phyloP scores from a whole-genome alignment of 1,140 invertebrate species.

The Solenopsis fugax region DNA sequence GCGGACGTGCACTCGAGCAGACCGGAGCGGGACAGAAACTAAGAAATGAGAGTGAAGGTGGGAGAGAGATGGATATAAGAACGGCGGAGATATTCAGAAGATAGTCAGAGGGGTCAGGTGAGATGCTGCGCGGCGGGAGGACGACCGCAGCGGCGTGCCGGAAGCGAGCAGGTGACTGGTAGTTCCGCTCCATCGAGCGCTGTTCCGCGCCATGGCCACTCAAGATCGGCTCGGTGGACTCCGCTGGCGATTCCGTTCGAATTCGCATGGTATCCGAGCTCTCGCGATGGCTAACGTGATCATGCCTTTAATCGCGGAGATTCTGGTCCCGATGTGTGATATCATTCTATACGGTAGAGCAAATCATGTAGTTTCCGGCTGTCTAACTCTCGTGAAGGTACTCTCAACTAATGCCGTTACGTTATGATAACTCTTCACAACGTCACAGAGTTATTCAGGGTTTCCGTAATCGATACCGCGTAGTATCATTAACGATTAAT shows the following conservation, averaged over 20 bases:
- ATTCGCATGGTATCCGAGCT: constrained; percentile 66
- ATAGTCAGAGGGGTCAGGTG: constrained; percentile 70
- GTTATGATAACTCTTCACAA: constrained; percentile 17
- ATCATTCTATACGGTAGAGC: neutral
- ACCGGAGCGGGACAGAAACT: constrained; percentile 53
- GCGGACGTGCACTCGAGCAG: constrained; percentile 43
- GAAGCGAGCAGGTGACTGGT: constrained; percentile 87
- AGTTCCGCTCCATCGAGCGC: constrained; percentile 86
- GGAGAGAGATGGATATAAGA: constrained; percentile 32
- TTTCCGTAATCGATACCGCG: constrained; percentile 1
- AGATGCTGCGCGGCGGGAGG: constrained; percentile 66
- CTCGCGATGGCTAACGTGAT: constrained; percentile 38
- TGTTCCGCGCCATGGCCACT: constrained; percentile 85
- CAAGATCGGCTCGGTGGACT: constrained; percentile 82
- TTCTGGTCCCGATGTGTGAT: constrained; percentile 7
- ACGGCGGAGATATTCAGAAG: constrained; percentile 58
- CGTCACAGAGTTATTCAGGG: neutral
- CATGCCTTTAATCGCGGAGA: constrained; percentile 3
- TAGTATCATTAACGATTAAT: constrained; percentile 18
- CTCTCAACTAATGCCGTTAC: neutral
- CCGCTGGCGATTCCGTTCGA: constrained; percentile 76
- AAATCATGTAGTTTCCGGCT: neutral
- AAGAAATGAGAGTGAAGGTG: constrained; percentile 45
- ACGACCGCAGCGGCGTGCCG: constrained; percentile 82
- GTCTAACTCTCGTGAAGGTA: neutral